Conservation (phyloP, 1,140 invertebrate genomes). For the Metaphire vulgaris region DNA sequence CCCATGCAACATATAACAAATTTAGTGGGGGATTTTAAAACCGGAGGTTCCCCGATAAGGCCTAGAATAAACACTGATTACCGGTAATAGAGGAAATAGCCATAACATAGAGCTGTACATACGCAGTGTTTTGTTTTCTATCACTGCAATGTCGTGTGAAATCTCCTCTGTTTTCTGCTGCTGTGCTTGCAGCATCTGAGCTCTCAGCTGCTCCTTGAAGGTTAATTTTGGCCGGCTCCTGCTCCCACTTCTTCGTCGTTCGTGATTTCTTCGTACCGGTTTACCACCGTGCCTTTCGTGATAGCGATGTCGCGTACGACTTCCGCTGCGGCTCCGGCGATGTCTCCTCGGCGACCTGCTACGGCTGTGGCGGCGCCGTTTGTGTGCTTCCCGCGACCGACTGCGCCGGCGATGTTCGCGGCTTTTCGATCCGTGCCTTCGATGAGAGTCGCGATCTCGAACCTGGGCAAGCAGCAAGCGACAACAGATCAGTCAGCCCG, state of each 20-base stretch:
- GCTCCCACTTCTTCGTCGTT: background rate
- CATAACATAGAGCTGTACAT: background rate
- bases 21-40: no score
- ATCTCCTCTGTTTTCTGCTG: conserved; percentile 31
- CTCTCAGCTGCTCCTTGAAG: conserved; percentile 45
- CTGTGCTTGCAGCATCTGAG: conserved; percentile 38
- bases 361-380: background rate
- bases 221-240: background rate
- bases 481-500: no score
- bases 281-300: background rate
- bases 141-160: conserved; percentile 16
- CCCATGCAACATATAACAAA: no score
- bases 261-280: background rate
- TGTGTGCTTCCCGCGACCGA: background rate
- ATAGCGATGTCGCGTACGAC: background rate
- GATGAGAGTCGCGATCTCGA: no score
- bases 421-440: background rate
- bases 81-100: no score
- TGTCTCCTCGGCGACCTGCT: background rate
- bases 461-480: no score
- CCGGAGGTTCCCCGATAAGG: no score
- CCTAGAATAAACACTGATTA: no score
- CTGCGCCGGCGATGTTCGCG: background rate
- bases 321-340: background rate
- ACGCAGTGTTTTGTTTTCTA: conserved; percentile 1